Conservation (phyloP, 1,140 invertebrate species). For the Lithobius niger region DNA sequence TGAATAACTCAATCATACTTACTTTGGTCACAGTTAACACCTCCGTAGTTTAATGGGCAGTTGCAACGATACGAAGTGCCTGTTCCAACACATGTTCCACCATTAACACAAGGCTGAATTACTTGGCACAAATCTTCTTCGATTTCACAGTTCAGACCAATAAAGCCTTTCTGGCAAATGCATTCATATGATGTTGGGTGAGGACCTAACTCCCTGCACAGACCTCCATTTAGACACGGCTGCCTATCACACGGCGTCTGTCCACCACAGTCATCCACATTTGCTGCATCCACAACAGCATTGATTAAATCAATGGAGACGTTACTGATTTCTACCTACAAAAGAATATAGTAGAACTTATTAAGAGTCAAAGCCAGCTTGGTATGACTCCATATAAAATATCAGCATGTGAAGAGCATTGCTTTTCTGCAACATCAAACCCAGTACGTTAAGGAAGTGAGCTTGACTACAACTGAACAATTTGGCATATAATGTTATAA, state of each 20-base stretch:
- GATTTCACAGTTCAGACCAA: constrained; percentile 54
- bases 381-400: no score
- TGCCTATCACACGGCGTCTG: constrained; percentile 35
- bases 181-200: constrained; percentile 36
- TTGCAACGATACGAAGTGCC: constrained; percentile 52
- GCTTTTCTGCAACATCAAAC: no score
- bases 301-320: constrained; percentile 46
- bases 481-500: no score
- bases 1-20: no score
- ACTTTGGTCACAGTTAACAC: constrained; percentile 62
- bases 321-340: constrained; percentile 47
- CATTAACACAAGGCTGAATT: constrained; percentile 40
- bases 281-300: constrained; percentile 51
- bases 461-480: no score
- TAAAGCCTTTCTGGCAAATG: constrained; percentile 36
- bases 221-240: constrained; percentile 44
- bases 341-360: constrained; percentile 18
- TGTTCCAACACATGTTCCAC: constrained; percentile 40
- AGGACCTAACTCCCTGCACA: constrained; percentile 32
- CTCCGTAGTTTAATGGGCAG: constrained; percentile 60
- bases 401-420: no score
- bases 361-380: no score
- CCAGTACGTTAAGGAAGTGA: no score
- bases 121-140: constrained; percentile 45
- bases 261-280: constrained; percentile 55